These are phyloP conservation scores for Nestor notabilis DNA, from an alignment of 2,113 vertebrate genomes.

Conservation along the genomic window DNA sequence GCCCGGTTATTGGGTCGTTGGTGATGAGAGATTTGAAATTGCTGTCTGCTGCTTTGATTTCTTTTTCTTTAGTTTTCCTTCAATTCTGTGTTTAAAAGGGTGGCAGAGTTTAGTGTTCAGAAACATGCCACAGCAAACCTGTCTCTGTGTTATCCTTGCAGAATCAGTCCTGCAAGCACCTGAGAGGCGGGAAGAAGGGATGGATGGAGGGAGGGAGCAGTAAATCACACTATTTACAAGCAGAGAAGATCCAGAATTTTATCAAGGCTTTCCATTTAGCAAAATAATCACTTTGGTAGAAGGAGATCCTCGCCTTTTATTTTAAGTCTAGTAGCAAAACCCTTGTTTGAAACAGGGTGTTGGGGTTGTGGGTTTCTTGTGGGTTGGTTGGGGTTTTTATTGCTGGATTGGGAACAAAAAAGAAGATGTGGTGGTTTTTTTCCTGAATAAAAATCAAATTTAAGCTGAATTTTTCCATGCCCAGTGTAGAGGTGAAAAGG, in stretches of 20 bases:
- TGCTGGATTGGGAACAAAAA: neutral
- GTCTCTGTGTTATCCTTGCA: constrained; percentile 25
- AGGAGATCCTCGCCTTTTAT: neutral
- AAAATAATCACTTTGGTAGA: neutral
- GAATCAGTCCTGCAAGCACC: constrained; percentile 72
- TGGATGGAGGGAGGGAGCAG: constrained; percentile 74
- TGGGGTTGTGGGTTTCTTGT: neutral
- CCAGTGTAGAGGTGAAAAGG: neutral
- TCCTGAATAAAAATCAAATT: neutral
- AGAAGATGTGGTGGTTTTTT: neutral
- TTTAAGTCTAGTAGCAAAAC: neutral
- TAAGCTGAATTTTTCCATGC: neutral
- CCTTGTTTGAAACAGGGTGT: neutral
- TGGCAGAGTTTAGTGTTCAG: neutral
- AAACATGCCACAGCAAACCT: neutral
- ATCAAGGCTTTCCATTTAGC: neutral
- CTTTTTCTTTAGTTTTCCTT: neutral
- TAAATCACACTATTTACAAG: constrained; percentile 17
- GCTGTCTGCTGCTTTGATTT: neutral
- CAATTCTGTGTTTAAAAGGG: neutral
- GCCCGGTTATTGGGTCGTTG: neutral
- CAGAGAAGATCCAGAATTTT: neutral
- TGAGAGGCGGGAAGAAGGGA: constrained; percentile 71
- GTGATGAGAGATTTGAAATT: neutral
- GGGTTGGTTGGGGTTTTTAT: neutral